Evolutionary conservation across 2,113 vertebrate genomes (phyloP), one percentile per base, ranked within the genome.

Genomic region (Pampusana beccarii): DNA sequence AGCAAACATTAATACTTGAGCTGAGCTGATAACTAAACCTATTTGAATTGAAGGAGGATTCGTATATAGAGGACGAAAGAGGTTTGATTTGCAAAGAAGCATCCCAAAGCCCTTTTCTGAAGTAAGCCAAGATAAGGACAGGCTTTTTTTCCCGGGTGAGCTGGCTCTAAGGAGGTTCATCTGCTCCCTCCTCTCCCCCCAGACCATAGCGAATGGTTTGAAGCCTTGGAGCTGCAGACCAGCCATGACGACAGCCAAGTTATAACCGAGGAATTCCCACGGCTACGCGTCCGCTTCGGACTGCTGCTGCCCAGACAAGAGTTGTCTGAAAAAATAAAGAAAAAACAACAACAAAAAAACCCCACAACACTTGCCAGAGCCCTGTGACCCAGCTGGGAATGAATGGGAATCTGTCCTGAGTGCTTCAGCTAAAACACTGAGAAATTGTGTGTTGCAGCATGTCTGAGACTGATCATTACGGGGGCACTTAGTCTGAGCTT

Each of bases 311-410:
- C 92, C 95, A 93, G 93, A 92, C 95, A 87, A 89, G 94, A 94
- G 90, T 64, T 95, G 97, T 97, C 95, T 96, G 95, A 82, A 53
- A 46, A 46, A 46, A 46, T 46, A 46, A 46, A 19, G 44, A 46
- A 46, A 46, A 46, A 46, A 40, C 10, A 40, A 40, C 17, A 51
- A 15, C 18, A 19, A 46, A 46, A 44, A 66, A 92, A 86, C 73
- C 8, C 38, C 8, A 38, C 38, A 38, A 38, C 90, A 82, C 69
- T 46, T 3, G 51, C 92, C 89, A 53, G 67, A 92, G 91, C 93
- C 94, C 94, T 93, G 90, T 97, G 95, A 97, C 95, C 95, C 95
- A 95, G 94, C 93, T 94, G 95, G 90, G 92, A 95, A 96, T 97
- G 93, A 97, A 97, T 97, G 90, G 96, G 88, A 95, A 96, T 96